Evolutionary conservation across 2,797 vertebrate genomes (phyloP).

Genomic region (Melanotaenia nigrans): DNA sequence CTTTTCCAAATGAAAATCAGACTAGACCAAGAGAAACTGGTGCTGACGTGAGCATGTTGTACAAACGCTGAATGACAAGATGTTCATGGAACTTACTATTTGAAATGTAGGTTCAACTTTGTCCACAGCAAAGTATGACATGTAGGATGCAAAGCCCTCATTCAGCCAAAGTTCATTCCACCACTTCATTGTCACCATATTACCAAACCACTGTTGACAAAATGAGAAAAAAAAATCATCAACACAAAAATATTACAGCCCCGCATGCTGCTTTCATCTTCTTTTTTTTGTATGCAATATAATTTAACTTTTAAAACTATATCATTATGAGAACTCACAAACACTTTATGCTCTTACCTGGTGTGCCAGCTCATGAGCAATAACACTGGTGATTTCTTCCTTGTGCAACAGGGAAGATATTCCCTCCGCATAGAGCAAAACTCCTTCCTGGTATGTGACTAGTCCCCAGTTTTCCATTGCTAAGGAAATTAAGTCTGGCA

Average conservation of each 20-base stretch:
- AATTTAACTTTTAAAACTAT: background rate
- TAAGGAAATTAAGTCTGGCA: constrained; percentile 68
- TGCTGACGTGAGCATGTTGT: background rate
- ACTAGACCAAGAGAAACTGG: too few relatives aligned
- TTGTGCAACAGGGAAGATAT: constrained; percentile 68
- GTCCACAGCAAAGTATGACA: constrained; percentile 67
- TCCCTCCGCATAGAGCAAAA: constrained; percentile 69
- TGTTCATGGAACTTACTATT: constrained; percentile 59
- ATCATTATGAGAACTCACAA: background rate
- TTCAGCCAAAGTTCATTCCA: constrained; percentile 87
- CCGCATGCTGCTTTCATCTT: too few relatives aligned
- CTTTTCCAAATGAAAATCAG: background rate
- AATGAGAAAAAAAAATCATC: constrained; percentile 1
- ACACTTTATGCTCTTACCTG: constrained; percentile 69
- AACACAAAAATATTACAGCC: background rate
- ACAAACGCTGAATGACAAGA: background rate
- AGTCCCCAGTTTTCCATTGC: constrained; percentile 87
- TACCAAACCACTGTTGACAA: constrained; percentile 84
- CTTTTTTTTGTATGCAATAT: background rate
- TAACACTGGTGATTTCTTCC: constrained; percentile 51
- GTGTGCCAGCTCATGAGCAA: constrained; percentile 84
- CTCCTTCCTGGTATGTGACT: constrained; percentile 76
- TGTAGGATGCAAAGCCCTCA: constrained; percentile 82
- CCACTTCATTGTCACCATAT: constrained; percentile 86
- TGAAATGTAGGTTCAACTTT: constrained; percentile 59